Conservation (phyloP, 1,140 invertebrate species). For the Dinoponera quadriceps region DNA sequence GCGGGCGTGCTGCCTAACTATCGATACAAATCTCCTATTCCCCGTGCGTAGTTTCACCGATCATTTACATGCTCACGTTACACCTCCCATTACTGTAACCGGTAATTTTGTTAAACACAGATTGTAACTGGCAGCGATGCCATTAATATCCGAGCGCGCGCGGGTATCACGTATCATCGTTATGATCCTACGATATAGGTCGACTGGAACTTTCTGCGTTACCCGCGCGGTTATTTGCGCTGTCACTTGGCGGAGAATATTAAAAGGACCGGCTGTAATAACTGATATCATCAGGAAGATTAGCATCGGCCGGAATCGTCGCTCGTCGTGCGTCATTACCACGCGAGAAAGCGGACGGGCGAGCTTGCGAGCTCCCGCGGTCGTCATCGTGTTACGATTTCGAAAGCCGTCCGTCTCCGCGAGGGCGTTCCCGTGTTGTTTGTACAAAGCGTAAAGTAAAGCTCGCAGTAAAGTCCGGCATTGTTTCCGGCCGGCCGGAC, state of each 20-base stretch:
- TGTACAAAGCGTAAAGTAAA: conserved; percentile 24
- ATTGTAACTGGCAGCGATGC: conserved; percentile 33
- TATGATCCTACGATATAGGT: neutral
- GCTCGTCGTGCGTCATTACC: no score
- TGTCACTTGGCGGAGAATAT: neutral
- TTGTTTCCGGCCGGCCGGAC: conserved; percentile 55
- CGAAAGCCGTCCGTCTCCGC: neutral
- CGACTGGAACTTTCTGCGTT: conserved; percentile 9
- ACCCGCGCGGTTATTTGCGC: neutral
- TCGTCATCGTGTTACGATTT: neutral
- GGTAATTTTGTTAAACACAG: conserved; percentile 48
- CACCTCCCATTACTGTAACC: conserved; percentile 23
- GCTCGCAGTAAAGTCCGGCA: conserved; percentile 32
- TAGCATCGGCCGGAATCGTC: no score
- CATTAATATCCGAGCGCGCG: conserved; percentile 17
- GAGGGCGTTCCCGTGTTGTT: neutral
- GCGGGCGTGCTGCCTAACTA: neutral
- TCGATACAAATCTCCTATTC: conserved; percentile 34
- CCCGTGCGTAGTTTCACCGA: neutral
- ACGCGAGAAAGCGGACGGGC: neutral
- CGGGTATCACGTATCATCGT: conserved; percentile 34
- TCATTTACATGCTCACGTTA: conserved; percentile 40
- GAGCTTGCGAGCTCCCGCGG: neutral
- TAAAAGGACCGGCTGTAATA: conserved; percentile 15
- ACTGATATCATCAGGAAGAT: neutral